These are phyloP conservation scores for Orthonyx spaldingii DNA, from an alignment of 2,113 vertebrate species.

Conservation along the genomic window DNA sequence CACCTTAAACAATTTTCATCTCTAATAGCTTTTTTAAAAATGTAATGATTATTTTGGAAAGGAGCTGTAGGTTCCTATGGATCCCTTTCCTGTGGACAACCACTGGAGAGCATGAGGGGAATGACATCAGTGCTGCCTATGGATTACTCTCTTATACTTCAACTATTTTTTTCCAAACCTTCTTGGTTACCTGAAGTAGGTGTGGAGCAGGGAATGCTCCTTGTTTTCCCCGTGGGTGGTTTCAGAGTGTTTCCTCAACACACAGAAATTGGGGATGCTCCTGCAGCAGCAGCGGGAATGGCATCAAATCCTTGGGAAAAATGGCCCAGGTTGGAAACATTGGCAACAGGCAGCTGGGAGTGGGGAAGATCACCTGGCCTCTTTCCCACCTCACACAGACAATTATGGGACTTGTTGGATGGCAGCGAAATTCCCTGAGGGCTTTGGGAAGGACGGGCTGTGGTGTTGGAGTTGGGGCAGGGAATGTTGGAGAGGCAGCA, in stretches of 20 bases:
- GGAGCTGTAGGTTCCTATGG: background rate
- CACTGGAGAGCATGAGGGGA: fast-evolving
- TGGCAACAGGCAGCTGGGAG: background rate
- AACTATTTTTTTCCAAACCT: background rate
- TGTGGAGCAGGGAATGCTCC: background rate
- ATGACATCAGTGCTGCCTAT: background rate
- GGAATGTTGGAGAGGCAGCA: background rate
- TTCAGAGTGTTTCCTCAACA: background rate
- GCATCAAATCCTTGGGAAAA: background rate
- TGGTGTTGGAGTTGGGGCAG: background rate
- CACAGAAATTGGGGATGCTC: fast-evolving
- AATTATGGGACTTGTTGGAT: background rate
- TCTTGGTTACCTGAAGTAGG: background rate
- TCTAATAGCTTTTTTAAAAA: background rate
- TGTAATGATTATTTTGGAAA: background rate
- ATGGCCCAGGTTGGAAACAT: background rate
- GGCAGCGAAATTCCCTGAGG: background rate
- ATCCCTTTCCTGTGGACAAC: background rate
- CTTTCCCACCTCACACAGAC: background rate
- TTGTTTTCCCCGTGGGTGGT: background rate
- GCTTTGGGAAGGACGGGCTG: background rate
- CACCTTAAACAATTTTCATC: background rate
- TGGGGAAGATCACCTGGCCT: background rate
- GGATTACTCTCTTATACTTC: background rate
- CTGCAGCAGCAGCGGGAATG: fast-evolving